phyloP scores from a whole-genome alignment of 2,113 vertebrate genomes.

The Alosa alosa region DNA sequence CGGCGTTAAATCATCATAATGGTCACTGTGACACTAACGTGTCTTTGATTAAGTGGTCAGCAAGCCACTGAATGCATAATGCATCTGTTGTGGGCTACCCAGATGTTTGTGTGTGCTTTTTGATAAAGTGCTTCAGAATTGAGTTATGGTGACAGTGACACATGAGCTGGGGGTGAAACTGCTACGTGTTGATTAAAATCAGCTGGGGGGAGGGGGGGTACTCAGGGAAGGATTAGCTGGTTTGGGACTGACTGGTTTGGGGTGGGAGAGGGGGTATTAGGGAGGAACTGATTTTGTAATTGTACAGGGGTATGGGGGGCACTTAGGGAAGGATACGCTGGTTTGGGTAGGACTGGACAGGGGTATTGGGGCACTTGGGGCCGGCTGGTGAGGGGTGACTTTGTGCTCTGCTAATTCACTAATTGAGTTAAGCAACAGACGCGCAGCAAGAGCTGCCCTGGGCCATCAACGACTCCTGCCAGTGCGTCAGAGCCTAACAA shows the following conservation, averaged over 20 bases:
- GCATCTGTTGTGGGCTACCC: background rate
- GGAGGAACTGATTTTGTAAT: slow-evolving; percentile 25
- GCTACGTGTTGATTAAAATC: background rate
- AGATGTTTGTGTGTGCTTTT: background rate
- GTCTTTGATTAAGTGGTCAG: background rate
- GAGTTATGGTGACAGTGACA: slow-evolving; percentile 2
- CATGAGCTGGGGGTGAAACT: background rate
- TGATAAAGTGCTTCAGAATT: background rate
- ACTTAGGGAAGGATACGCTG: background rate
- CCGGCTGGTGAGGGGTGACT: slow-evolving; percentile 1
- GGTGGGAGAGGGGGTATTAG: background rate
- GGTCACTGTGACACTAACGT: background rate
- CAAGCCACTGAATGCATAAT: background rate
- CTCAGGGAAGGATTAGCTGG: background rate
- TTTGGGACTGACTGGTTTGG: background rate
- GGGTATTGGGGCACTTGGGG: background rate
- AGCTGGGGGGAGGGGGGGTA: background rate
- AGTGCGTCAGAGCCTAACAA: background rate
- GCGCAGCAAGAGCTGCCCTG: background rate
- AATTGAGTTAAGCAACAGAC: slow-evolving; percentile 18
- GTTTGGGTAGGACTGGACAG: background rate
- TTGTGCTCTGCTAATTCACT: slow-evolving; percentile 32
- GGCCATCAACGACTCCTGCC: background rate
- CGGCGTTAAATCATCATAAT: background rate
- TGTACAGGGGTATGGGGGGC: slow-evolving; percentile 17